Evolutionary conservation across 92 coral and sea anemone genomes (phyloP).

Genomic region (Blastomussa wellsi): DNA sequence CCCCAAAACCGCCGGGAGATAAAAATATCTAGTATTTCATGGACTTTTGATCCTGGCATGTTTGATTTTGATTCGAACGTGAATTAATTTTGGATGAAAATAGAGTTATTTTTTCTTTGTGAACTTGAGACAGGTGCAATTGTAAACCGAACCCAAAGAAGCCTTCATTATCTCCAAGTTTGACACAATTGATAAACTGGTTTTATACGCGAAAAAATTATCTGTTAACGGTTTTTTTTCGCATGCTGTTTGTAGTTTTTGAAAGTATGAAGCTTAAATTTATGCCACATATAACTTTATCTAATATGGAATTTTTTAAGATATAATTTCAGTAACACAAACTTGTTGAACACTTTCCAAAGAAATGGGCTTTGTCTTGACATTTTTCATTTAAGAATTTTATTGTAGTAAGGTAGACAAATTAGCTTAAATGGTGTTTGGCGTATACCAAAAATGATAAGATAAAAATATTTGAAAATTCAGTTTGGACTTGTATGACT

Average conservation of each 20-base stretch:
- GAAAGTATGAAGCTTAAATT: background rate
- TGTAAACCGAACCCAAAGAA: background rate
- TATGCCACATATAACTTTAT: background rate
- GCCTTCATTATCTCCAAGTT: background rate
- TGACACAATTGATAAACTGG: background rate
- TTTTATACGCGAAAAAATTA: background rate
- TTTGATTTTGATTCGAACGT: constrained; percentile 7
- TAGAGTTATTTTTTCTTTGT: background rate
- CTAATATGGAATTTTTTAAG: background rate
- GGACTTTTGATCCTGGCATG: background rate
- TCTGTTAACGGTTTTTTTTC: background rate
- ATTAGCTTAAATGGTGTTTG: background rate
- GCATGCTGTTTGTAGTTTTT: background rate
- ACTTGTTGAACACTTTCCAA: background rate
- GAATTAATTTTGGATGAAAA: constrained; percentile 34
- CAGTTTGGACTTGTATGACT: too few species aligned
- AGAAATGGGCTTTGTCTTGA: background rate
- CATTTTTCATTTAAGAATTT: background rate
- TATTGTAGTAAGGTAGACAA: background rate
- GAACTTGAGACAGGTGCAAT: constrained; percentile 28
- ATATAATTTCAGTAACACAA: background rate
- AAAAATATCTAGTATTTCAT: background rate
- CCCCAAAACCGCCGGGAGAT: constrained; percentile 17
- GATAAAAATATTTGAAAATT: too few species aligned
- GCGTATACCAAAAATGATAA: background rate